Evolutionary conservation across 2,113 vertebrate genomes (phyloP).

Genomic region (Pangasianodon hypophthalmus): DNA sequence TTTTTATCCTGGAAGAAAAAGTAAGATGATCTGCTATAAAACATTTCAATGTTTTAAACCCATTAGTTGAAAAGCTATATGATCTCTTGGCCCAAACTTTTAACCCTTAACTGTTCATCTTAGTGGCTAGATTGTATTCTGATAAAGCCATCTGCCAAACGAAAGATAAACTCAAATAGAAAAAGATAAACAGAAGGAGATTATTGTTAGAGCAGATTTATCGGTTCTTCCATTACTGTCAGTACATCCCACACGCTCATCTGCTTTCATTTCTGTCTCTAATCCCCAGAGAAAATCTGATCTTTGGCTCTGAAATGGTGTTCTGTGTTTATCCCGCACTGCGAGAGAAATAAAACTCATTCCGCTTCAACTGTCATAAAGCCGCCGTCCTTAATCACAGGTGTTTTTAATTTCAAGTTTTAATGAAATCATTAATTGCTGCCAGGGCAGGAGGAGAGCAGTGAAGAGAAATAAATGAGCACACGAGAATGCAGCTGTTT

Average conservation of each 20-base stretch:
- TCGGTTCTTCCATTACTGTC: not conserved
- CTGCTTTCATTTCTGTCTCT: not conserved
- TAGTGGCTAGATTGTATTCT: not conserved
- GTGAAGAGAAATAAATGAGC: not conserved
- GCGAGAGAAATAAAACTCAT: not conserved
- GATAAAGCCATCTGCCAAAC: not conserved
- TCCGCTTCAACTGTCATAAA: not conserved
- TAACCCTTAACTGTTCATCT: not conserved
- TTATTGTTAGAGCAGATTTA: not conserved
- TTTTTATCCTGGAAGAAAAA: no score
- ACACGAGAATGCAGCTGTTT: not conserved
- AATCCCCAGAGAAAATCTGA: not conserved
- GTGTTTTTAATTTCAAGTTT: not conserved
- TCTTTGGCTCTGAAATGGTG: not conserved
- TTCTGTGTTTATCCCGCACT: not conserved
- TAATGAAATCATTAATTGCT: slow-evolving; percentile 6
- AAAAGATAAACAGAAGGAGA: not conserved
- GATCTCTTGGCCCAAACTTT: not conserved
- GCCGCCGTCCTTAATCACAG: not conserved
- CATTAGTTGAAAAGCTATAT: not conserved
- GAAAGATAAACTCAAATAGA: not conserved
- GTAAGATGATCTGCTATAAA: no score
- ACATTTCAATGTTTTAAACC: no score
- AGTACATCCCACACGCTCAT: not conserved
- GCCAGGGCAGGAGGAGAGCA: not conserved